These are phyloP conservation scores for Stenodera caucasica DNA, from an alignment of 2,888 invertebrate species.

Conservation along the genomic window DNA sequence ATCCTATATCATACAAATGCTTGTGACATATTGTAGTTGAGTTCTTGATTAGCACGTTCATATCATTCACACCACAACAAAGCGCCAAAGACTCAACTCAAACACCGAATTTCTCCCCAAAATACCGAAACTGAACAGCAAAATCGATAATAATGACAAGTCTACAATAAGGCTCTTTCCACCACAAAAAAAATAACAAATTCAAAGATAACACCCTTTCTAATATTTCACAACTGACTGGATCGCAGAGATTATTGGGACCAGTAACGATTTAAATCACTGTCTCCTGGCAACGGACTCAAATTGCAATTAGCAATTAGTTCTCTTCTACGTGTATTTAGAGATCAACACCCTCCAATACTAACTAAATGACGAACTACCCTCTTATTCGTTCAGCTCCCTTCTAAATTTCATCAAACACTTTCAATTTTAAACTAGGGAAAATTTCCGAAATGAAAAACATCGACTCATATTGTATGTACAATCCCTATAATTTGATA, in stretches of 20 bases:
- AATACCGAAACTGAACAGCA: slow-evolving; percentile 4
- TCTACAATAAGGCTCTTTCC: background rate
- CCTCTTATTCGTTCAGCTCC: background rate
- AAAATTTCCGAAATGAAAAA: background rate
- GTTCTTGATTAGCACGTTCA: slow-evolving; percentile 22
- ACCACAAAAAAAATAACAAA: too few species aligned
- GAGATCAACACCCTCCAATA: slow-evolving; percentile 42
- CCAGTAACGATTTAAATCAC: slow-evolving; percentile 46
- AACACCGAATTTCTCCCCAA: background rate
- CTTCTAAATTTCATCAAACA: background rate
- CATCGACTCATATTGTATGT: background rate
- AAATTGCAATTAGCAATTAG: slow-evolving; percentile 54
- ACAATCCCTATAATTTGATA: slow-evolving; percentile 36
- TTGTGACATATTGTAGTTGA: slow-evolving; percentile 23
- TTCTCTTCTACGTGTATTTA: slow-evolving; percentile 49
- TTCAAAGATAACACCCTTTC: slow-evolving; percentile 32
- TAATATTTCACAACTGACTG: slow-evolving; percentile 46
- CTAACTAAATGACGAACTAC: slow-evolving; percentile 11
- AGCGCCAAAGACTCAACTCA: background rate
- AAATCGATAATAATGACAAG: background rate
- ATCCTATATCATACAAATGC: slow-evolving; percentile 8
- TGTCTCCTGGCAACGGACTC: slow-evolving; percentile 51
- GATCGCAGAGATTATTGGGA: slow-evolving; percentile 42
- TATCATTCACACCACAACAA: slow-evolving; percentile 3
- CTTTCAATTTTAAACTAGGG: background rate